Evolutionary conservation across 2,113 vertebrate species (phyloP), one percentile per base, ranked within the genome.

Genomic region (Chloroceryle aenea): DNA sequence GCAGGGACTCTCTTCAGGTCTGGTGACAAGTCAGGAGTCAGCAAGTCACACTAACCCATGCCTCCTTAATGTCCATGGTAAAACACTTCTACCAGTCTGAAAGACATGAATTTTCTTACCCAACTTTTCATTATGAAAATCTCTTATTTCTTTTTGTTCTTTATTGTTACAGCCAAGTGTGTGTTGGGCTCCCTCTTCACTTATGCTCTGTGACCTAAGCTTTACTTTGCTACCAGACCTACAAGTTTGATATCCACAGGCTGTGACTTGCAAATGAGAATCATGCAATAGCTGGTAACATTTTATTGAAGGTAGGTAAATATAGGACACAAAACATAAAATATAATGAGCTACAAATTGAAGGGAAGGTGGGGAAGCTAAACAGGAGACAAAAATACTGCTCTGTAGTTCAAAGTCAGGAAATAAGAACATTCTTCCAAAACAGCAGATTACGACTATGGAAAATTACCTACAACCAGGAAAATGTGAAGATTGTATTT

Each of bases 401-500:
- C 36, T 73, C 81, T 62, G 9, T 23, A 87, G 87, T 97, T 96
- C 92, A 92, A 96, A 97, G 92, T 63, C 96, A 96, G 90, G 94
- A 97, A 92, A 92, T 67, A 81, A 62, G 72, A 62, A 80, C 95
- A 83, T 94, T 88, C 62, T 93, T 97, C 92, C 69, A 80, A 96
- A 94, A 87, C 15, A 30, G 79, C 75, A 87, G 79, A 85, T 76
- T 82, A 74, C 66, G 81, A 78, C 58, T 80, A 96, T 14, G 85
- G 95, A 89, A 96, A 96, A 97, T 88, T 76, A 93, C 74, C 93
- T 94, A 85, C 88, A 52, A 90, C 59, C 40, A 94, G 91, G 93
- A 96, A 97, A 97, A 96, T 2, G 19, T 67, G 67, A 90, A 95
- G 72, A 68, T 87, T 80, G 63, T 80, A 52, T 95, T 89, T 84